phyloP scores from a whole-genome alignment of 1,140 invertebrate species.

The Tetramorium parvispinum region DNA sequence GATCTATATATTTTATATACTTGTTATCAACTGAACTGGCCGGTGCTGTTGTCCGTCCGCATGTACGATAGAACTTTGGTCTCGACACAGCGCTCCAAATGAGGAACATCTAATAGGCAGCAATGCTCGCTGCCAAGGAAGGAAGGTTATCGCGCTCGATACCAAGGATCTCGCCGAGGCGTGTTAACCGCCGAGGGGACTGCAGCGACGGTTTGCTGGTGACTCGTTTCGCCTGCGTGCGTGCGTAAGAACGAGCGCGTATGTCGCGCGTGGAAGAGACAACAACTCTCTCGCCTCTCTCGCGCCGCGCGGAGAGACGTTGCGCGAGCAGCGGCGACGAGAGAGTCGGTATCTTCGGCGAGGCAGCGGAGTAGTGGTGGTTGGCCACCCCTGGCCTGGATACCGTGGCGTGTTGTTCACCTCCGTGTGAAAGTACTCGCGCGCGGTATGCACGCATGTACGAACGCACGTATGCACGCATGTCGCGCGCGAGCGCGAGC shows the following conservation, averaged over 20 bases:
- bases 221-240: slow-evolving; percentile 23
- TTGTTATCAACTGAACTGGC: slow-evolving; percentile 6
- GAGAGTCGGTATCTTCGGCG: slow-evolving; percentile 32
- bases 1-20: not conserved
- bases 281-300: slow-evolving; percentile 14
- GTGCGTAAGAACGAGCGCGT: not conserved
- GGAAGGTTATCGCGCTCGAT: slow-evolving; percentile 66
- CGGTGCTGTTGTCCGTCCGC: not conserved
- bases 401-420: slow-evolving; percentile 82
- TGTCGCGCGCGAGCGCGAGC: not conserved
- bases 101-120: slow-evolving; percentile 50
- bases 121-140: slow-evolving; percentile 58
- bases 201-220: not conserved
- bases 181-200: slow-evolving; percentile 43
- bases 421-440: slow-evolving; percentile 82
- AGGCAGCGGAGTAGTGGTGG: slow-evolving; percentile 55
- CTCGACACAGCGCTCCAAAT: slow-evolving; percentile 54
- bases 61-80: slow-evolving; percentile 10
- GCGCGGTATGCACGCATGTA: slow-evolving; percentile 13
- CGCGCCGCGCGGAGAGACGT: slow-evolving; percentile 44
- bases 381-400: slow-evolving; percentile 83
- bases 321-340: slow-evolving; percentile 32
- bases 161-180: slow-evolving; percentile 54
- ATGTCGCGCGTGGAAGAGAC: not conserved
- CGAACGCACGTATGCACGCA: not conserved